These are phyloP conservation scores for Caenorhabditis remanei DNA, from an alignment of 1,140 invertebrate genomes.

Conservation along the genomic window DNA sequence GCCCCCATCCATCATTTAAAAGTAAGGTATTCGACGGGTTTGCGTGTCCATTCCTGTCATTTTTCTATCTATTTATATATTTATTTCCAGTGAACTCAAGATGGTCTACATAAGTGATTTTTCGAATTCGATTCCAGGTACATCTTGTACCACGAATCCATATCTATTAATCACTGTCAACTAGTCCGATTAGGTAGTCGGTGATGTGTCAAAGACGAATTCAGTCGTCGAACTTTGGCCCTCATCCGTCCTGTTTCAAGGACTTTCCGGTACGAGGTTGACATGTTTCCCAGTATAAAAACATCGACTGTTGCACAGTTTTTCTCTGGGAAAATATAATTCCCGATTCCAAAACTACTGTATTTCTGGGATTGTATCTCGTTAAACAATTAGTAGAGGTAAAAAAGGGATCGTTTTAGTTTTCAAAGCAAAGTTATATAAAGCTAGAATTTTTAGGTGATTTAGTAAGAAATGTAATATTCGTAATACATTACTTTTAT, in stretches of 20 bases:
- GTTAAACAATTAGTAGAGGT: too few relatives aligned
- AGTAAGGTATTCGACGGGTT: background rate
- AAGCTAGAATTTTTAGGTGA: too few relatives aligned
- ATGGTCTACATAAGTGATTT: background rate
- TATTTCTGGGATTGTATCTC: background rate
- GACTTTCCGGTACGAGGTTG: background rate
- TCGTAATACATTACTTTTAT: too few relatives aligned
- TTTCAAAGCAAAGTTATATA: too few relatives aligned
- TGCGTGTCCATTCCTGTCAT: background rate
- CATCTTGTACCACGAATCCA: background rate
- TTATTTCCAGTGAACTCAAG: background rate
- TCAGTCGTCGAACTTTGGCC: constrained; percentile 22
- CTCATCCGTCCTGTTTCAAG: background rate
- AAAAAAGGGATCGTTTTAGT: too few relatives aligned
- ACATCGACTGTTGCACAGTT: background rate
- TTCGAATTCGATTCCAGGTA: background rate
- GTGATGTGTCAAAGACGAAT: constrained; percentile 17
- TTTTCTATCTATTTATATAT: background rate
- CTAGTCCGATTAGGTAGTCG: constrained; percentile 1
- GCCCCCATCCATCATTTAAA: background rate
- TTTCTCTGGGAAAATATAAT: constrained; percentile 1
- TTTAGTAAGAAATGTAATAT: too few relatives aligned
- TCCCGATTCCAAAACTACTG: background rate
- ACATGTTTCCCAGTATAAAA: constrained; percentile 7
- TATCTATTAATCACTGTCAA: constrained; percentile 1